Percentiles rank a stretch among this genome's conserved stretches.
These are phyloP conservation scores for Anguilla marmorata DNA, from an alignment of 2,797 vertebrate genomes.

Conservation along the genomic window DNA sequence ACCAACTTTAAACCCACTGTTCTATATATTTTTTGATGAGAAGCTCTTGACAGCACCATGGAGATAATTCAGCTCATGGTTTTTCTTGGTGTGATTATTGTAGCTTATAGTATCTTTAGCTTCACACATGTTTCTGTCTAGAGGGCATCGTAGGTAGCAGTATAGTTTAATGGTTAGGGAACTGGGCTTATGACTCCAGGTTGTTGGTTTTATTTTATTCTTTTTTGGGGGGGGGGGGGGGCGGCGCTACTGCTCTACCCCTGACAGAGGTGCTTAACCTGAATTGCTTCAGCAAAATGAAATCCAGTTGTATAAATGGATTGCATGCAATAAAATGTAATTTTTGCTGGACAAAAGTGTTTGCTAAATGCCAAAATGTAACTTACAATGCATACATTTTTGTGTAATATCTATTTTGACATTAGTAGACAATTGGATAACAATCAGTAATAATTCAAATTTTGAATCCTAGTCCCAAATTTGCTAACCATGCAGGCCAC, in stretches of 20 bases:
- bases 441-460: background rate
- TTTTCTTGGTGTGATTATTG: background rate
- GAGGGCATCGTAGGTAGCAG: background rate
- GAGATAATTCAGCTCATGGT: background rate
- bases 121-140: background rate
- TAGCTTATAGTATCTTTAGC: background rate
- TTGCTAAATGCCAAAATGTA: background rate
- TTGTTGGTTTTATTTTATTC: slow-evolving; percentile 4
- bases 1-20: background rate
- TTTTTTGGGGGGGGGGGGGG: no score
- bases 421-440: background rate
- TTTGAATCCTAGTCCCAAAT: background rate
- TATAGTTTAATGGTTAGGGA: background rate
- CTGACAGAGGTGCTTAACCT: background rate
- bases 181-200: background rate
- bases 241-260: background rate
- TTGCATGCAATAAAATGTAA: background rate
- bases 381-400: background rate
- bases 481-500: background rate
- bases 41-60: background rate
- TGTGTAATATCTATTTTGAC: background rate
- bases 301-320: background rate
- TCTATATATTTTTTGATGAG: background rate
- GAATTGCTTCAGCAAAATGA: background rate
- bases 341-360: background rate